Evolutionary conservation across 2,113 vertebrate genomes (phyloP), one percentile per base, ranked within the genome.

Genomic region (Coturnix japonica): DNA sequence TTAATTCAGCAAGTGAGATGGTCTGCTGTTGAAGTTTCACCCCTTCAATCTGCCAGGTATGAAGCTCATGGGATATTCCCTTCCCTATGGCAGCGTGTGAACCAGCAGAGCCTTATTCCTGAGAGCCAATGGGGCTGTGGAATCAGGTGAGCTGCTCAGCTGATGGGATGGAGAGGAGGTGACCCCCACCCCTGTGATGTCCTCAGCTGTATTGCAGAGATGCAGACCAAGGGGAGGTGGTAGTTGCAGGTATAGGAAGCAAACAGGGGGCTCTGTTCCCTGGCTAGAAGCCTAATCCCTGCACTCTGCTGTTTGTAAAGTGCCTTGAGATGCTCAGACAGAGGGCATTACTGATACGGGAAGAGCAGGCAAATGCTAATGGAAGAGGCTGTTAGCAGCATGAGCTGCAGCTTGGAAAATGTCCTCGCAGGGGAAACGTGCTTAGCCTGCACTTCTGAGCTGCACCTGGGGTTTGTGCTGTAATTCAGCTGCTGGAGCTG

Each of bases 231-330:
- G 73, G 35, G 47, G 94, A 81, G 89, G 83, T 44, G 90, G 41
- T 71, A 23, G 93, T 89, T 94, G 76, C 61, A 39, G 86, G 79
- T 39, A 81, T 54, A 11, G 82, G 82, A 54, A 60, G 89, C 85
- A 2, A 12, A 35, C 8, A 19, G 12, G 1, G 57, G 54, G 30
- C 81, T 91, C 1, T 43, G 54, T 87, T 91, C 37, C 7, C 82
- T 95, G 95, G 95, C 95, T 71, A 0, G 9, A 0, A 11, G 72
- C 74, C 92, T 70, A 67, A 91, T 93, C 74, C 25, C 90, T 81
- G 88, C 60, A 33, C 84, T 86, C 44, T 47, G 43, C 69, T 22
- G 63, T 65, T 51, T 10, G 75, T 64, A 44, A 71, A 56, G 44
- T 14, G 43, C 35, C 94, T 81, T 6, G 60, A 76, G 90, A 43